phyloP scores from a whole-genome alignment of 2,113 vertebrate species.

The Lamprotornis superbus region DNA sequence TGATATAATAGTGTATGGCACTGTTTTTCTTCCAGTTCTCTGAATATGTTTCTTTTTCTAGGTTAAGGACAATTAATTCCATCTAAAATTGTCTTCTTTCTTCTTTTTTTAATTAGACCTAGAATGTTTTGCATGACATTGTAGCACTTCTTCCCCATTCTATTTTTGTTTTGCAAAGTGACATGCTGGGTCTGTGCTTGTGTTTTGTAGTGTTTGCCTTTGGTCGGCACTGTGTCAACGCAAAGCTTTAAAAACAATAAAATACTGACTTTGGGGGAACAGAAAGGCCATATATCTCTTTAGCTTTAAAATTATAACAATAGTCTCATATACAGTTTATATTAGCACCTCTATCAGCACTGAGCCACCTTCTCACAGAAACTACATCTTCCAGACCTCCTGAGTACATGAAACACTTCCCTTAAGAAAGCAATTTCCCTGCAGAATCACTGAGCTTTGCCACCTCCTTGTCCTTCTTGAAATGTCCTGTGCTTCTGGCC shows the following conservation, averaged over 20 bases:
- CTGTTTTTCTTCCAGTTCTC: background rate
- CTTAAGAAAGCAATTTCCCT: background rate
- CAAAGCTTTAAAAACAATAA: background rate
- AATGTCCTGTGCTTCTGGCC: background rate
- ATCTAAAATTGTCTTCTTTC: background rate
- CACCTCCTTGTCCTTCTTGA: background rate
- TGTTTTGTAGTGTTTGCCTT: slow-evolving; percentile 36
- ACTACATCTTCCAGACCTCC: background rate
- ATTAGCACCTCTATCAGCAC: background rate
- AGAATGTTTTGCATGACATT: background rate
- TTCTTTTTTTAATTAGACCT: background rate
- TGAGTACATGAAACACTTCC: background rate
- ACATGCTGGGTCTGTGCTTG: background rate
- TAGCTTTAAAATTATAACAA: background rate
- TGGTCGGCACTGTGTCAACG: background rate
- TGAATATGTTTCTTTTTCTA: background rate
- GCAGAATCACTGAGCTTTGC: background rate
- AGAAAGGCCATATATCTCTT: background rate
- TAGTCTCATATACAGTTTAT: background rate
- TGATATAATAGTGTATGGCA: background rate
- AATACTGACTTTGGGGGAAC: background rate
- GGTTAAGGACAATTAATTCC: background rate
- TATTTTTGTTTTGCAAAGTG: background rate
- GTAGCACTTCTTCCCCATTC: background rate
- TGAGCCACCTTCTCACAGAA: background rate